These are phyloP conservation scores for Catocala nupta DNA, from an alignment of 2,888 invertebrate species.

Conservation along the genomic window DNA sequence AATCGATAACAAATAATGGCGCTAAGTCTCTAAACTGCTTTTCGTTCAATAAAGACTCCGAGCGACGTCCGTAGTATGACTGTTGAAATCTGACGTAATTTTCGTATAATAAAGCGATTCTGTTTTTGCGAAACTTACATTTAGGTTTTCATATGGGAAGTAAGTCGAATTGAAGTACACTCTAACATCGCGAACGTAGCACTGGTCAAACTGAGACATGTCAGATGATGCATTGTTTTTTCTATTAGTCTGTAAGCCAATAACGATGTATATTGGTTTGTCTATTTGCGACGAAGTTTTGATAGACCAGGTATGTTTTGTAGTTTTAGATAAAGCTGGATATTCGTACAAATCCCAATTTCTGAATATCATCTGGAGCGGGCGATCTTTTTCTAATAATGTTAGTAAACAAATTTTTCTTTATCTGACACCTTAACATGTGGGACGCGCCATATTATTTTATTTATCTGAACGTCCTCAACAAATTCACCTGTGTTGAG, in stretches of 20 bases:
- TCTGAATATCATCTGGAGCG: too few relatives aligned
- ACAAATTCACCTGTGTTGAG: slow-evolving; percentile 9
- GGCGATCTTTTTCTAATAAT: slow-evolving; percentile 48
- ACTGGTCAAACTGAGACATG: too few relatives aligned
- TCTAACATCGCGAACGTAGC: too few relatives aligned
- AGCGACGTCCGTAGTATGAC: slow-evolving; percentile 6
- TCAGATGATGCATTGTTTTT: slow-evolving; percentile 11
- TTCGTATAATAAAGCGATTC: slow-evolving; percentile 11
- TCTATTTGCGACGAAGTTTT: slow-evolving; percentile 61
- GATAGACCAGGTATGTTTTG: slow-evolving; percentile 25
- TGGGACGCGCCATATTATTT: slow-evolving; percentile 12
- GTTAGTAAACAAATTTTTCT: slow-evolving; percentile 14
- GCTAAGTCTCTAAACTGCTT: slow-evolving; percentile 11
- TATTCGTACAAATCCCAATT: slow-evolving; percentile 53
- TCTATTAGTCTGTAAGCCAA: slow-evolving; percentile 14
- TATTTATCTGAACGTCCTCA: not conserved
- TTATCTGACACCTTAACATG: too few relatives aligned
- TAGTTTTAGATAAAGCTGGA: slow-evolving; percentile 55
- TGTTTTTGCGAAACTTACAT: too few relatives aligned
- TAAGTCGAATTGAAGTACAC: slow-evolving; percentile 9
- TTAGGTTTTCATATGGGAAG: slow-evolving; percentile 3
- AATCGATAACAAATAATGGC: slow-evolving; percentile 10
- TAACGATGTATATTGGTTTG: slow-evolving; percentile 59
- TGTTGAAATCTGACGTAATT: slow-evolving; percentile 5
- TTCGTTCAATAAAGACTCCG: slow-evolving; percentile 12